Conservation (phyloP, 2,113 vertebrate species). For the Vulpes vulpes region DNA sequence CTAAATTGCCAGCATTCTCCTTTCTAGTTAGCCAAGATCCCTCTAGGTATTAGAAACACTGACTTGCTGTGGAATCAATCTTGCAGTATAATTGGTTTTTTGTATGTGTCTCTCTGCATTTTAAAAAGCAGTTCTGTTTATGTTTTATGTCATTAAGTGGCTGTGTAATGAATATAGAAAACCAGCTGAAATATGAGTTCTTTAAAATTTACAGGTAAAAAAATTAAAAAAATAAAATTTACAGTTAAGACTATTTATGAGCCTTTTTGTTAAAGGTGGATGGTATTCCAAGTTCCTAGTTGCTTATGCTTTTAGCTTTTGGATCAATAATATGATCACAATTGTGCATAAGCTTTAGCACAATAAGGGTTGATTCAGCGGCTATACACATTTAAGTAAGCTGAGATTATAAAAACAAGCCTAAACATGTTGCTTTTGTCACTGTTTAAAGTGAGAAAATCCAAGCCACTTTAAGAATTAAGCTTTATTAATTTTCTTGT, state of each 20-base stretch:
- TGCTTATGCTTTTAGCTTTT: constrained; percentile 68
- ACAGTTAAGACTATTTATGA: constrained; percentile 50
- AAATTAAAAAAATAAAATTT: neutral
- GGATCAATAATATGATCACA: constrained; percentile 70
- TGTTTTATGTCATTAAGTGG: constrained; percentile 36
- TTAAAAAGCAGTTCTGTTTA: constrained; percentile 18
- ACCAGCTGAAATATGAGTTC: constrained; percentile 21
- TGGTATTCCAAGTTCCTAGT: constrained; percentile 38
- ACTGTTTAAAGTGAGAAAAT: constrained; percentile 6
- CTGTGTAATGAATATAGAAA: constrained; percentile 53
- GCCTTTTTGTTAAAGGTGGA: constrained; percentile 53
- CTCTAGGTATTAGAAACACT: neutral
- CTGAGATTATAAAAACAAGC: constrained; percentile 60
- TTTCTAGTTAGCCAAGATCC: neutral
- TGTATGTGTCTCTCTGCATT: constrained; percentile 4
- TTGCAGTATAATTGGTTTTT: neutral
- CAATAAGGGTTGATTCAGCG: constrained; percentile 68
- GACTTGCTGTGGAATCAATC: neutral
- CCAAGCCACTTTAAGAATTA: neutral
- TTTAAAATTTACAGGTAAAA: constrained; percentile 59
- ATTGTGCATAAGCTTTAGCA: constrained; percentile 31
- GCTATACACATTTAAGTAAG: constrained; percentile 34
- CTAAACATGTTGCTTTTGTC: neutral
- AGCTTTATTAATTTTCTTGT: constrained; percentile 11
- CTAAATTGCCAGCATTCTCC: neutral